Conservation (phyloP, 2,113 vertebrate species). For the Copsychus sechellarum region DNA sequence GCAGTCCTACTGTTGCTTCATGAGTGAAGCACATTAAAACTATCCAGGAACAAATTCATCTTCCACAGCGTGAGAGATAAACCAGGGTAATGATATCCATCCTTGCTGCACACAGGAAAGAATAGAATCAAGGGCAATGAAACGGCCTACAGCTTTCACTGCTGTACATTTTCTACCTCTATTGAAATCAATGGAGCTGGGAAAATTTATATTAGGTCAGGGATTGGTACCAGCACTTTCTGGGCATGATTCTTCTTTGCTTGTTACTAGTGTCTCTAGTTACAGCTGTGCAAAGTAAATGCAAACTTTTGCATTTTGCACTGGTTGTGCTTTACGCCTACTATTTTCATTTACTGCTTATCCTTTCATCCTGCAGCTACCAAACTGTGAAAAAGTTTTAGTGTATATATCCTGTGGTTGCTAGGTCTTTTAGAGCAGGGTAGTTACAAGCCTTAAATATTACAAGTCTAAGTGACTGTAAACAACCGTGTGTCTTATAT, state of each 20-base stretch:
- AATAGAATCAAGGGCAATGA: neutral
- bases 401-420: neutral
- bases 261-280: neutral
- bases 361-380: neutral
- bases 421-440: neutral
- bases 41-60: neutral
- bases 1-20: neutral
- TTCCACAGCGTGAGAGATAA: neutral
- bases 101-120: neutral
- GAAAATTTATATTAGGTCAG: neutral
- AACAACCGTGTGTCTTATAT: neutral
- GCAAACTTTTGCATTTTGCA: neutral
- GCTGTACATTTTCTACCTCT: neutral
- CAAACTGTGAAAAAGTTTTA: neutral
- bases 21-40: neutral
- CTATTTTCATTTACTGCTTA: slow-evolving; percentile 17
- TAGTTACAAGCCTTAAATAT: neutral
- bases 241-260: neutral
- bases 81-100: neutral
- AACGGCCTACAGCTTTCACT: neutral
- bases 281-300: neutral
- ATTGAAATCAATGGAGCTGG: neutral
- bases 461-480: neutral
- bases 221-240: neutral
- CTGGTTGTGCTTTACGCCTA: neutral